These are phyloP conservation scores for Chalcosyrphus nemorum DNA, from an alignment of 2,888 invertebrate genomes.

Conservation along the genomic window DNA sequence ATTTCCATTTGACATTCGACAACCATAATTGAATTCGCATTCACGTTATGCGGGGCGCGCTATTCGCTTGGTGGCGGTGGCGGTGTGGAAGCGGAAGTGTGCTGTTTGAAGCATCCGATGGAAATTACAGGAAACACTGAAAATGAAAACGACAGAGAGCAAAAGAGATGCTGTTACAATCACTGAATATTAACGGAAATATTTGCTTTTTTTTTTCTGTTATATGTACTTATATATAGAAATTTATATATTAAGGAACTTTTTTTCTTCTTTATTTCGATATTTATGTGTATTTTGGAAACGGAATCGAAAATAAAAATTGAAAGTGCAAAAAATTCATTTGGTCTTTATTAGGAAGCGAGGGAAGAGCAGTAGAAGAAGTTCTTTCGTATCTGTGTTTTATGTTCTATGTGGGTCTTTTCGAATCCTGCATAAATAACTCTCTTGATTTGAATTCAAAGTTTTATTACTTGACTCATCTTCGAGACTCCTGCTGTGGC, in stretches of 20 bases:
- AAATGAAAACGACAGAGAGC: slow-evolving; percentile 56
- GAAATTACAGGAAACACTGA: slow-evolving; percentile 70
- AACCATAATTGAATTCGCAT: slow-evolving; percentile 70
- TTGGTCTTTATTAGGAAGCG: slow-evolving; percentile 18
- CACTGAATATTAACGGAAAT: slow-evolving; percentile 34
- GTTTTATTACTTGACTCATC: slow-evolving; percentile 55
- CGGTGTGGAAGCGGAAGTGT: slow-evolving; percentile 60
- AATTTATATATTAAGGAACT: too few relatives aligned
- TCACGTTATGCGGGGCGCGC: slow-evolving; percentile 39
- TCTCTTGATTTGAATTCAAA: slow-evolving; percentile 42
- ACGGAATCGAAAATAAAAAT: neutral
- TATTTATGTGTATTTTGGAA: neutral
- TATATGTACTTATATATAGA: too few relatives aligned
- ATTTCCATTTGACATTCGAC: slow-evolving; percentile 66
- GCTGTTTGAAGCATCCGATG: slow-evolving; percentile 67
- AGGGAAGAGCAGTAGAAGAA: too few relatives aligned
- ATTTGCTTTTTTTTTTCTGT: neutral
- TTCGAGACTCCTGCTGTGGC: neutral
- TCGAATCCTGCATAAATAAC: slow-evolving; percentile 46
- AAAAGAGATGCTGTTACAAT: slow-evolving; percentile 37
- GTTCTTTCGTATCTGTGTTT: neutral
- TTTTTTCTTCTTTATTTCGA: neutral
- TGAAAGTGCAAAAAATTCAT: slow-evolving; percentile 15
- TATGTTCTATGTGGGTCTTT: slow-evolving; percentile 8
- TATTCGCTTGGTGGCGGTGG: slow-evolving; percentile 18